These are phyloP conservation scores for Dendrolimus punctatus DNA, from an alignment of 1,140 invertebrate species.

Conservation along the genomic window DNA sequence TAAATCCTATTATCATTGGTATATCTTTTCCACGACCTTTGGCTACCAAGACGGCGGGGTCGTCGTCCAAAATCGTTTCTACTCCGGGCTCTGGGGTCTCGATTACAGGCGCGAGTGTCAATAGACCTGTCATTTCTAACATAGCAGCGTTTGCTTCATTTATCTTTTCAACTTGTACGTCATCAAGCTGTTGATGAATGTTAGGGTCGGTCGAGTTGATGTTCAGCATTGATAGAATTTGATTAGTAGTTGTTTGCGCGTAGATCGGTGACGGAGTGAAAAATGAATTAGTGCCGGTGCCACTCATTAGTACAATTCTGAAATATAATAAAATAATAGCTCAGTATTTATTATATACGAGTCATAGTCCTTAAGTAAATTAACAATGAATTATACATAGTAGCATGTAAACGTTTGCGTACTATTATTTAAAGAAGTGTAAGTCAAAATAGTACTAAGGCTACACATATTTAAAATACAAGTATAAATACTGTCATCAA, in stretches of 20 bases:
- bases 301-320: constrained; percentile 54
- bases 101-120: constrained; percentile 41
- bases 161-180: constrained; percentile 35
- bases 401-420: no score
- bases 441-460: no score
- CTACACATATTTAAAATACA: no score
- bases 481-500: no score
- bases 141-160: constrained; percentile 31
- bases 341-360: no score
- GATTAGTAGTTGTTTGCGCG: constrained; percentile 26
- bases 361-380: no score
- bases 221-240: constrained; percentile 27
- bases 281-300: constrained; percentile 31
- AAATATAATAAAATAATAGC: constrained; percentile 14
- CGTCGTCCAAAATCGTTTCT: constrained; percentile 36
- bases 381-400: no score
- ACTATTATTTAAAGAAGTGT: no score
- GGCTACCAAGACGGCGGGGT: constrained; percentile 37
- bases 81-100: constrained; percentile 36
- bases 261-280: constrained; percentile 35
- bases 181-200: constrained; percentile 30
- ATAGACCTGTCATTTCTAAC: constrained; percentile 33
- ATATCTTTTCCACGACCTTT: constrained; percentile 36
- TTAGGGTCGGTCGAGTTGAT: constrained; percentile 37
- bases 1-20: constrained; percentile 46